These are phyloP conservation scores for Scleropages formosus DNA, from an alignment of 2,797 vertebrate species.

Conservation along the genomic window DNA sequence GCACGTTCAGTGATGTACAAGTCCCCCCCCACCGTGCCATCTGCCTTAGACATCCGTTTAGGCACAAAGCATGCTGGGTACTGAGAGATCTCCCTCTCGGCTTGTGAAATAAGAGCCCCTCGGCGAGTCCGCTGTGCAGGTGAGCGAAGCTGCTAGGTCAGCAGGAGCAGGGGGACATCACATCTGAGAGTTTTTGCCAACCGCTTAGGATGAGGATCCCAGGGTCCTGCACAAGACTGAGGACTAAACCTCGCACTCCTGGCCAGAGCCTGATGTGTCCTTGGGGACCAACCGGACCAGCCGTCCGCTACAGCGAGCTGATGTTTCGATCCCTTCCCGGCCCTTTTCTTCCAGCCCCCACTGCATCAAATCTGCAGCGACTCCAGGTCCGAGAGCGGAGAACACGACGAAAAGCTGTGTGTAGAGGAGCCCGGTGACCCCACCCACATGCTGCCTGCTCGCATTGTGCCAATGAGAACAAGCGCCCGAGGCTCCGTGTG, in stretches of 20 bases:
- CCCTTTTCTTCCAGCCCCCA: not conserved
- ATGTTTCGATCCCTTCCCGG: not conserved
- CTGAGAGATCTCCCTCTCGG: not conserved
- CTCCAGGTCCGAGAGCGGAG: not conserved
- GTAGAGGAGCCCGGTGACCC: not conserved
- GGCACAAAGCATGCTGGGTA: not conserved
- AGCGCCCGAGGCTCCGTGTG: too few relatives aligned
- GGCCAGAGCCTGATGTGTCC: too few relatives aligned
- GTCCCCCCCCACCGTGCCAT: too few relatives aligned
- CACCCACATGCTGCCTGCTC: not conserved
- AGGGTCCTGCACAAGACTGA: not conserved
- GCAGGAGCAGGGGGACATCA: not conserved
- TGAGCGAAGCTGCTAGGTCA: constrained; percentile 15
- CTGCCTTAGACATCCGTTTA: not conserved
- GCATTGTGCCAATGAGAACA: not conserved
- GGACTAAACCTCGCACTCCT: too few relatives aligned
- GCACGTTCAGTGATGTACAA: too few relatives aligned
- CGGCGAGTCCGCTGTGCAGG: constrained; percentile 11
- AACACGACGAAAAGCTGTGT: not conserved
- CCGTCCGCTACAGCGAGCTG: too few relatives aligned
- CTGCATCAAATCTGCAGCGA: not conserved
- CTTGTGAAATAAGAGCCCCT: constrained; percentile 12
- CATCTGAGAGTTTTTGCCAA: not conserved
- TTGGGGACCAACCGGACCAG: too few relatives aligned
- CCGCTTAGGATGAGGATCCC: constrained; percentile 20